These are phyloP conservation scores for Gasterosteus nipponicus DNA, from an alignment of 2,113 vertebrate species.

Conservation along the genomic window DNA sequence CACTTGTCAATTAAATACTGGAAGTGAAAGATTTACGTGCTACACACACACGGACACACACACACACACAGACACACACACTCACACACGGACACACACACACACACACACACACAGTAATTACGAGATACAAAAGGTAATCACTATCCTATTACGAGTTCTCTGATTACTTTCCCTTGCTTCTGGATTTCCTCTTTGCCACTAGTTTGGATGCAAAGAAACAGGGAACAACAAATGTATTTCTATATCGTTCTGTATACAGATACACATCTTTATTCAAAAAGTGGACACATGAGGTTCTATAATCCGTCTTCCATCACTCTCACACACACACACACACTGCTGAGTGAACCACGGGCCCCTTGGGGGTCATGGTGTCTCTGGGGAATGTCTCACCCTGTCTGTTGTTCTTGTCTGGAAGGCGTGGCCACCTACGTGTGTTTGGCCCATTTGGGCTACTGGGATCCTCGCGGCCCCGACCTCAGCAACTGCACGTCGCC, in stretches of 20 bases:
- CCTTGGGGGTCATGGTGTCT: constrained; percentile 16
- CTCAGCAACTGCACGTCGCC: constrained; percentile 99
- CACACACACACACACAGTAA: not conserved
- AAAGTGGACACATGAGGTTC: not conserved
- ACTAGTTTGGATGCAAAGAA: not conserved
- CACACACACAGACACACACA: not conserved
- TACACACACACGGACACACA: not conserved
- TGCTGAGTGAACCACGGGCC: constrained; percentile 31
- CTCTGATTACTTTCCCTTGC: not conserved
- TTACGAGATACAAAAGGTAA: not conserved
- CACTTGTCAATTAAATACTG: not conserved
- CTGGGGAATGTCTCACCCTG: constrained; percentile 59
- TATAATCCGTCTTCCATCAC: not conserved
- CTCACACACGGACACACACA: not conserved
- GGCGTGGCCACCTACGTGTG: constrained; percentile 94
- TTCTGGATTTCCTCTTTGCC: not conserved
- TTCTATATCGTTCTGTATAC: too few relatives aligned
- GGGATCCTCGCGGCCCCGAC: constrained; percentile 95
- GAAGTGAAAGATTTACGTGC: not conserved
- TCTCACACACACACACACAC: constrained; percentile 2
- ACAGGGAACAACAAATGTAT: not conserved
- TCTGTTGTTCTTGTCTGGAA: constrained; percentile 73
- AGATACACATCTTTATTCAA: not conserved
- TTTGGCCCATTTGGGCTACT: constrained; percentile 87
- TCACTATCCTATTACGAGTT: not conserved